Evolutionary conservation across 2,888 invertebrate species (phyloP).

Genomic region (Rhorus exstirpatorius): DNA sequence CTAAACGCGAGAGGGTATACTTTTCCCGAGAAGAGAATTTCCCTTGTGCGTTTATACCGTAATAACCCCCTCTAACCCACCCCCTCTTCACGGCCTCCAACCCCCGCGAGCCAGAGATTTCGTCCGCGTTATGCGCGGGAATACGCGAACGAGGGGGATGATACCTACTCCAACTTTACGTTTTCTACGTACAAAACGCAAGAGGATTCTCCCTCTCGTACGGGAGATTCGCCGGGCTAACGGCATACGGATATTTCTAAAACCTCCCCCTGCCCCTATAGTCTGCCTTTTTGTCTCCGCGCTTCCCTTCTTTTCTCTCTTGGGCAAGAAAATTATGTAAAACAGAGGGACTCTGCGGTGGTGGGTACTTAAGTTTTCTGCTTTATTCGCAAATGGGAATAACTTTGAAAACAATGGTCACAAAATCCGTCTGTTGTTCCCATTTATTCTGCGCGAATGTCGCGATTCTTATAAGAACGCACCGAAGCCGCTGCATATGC

Average conservation of each 20-base stretch:
- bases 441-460: slow-evolving; percentile 2
- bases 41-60: slow-evolving; percentile 55
- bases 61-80: slow-evolving; percentile 59
- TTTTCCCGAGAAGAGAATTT: slow-evolving; percentile 66
- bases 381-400: slow-evolving; percentile 55
- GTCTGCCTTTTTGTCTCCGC: slow-evolving; percentile 31
- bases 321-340: slow-evolving; percentile 55
- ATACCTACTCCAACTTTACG: slow-evolving; percentile 62
- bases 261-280: slow-evolving; percentile 14
- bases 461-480: slow-evolving; percentile 17
- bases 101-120: slow-evolving; percentile 40
- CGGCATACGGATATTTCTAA: slow-evolving; percentile 57
- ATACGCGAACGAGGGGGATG: slow-evolving; percentile 44
- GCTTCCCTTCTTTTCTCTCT: slow-evolving; percentile 27
- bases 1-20: slow-evolving; percentile 68
- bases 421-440: background rate
- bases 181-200: slow-evolving; percentile 47
- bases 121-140: slow-evolving; percentile 32
- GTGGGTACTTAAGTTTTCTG: slow-evolving; percentile 51
- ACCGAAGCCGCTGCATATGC: background rate
- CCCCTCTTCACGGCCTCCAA: slow-evolving; percentile 24
- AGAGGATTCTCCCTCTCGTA: slow-evolving; percentile 31
- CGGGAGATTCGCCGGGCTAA: slow-evolving; percentile 45
- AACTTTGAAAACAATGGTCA: slow-evolving; percentile 59
- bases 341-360: slow-evolving; percentile 14